Conservation (phyloP, 2,888 invertebrate species). For the Apotomis turbidana region DNA sequence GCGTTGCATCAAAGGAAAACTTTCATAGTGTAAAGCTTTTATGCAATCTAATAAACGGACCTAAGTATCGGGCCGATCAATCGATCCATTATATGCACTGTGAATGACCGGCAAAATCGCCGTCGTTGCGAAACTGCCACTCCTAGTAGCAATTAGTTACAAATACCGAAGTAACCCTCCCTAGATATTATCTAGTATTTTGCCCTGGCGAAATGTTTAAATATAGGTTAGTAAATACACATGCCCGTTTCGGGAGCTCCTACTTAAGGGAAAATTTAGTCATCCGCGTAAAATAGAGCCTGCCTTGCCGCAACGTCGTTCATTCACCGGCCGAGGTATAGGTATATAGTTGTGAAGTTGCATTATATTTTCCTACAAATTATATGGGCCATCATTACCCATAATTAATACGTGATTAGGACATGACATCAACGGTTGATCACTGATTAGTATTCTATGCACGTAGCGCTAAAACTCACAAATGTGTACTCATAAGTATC, state of each 20-base stretch:
- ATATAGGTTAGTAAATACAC: too few species aligned
- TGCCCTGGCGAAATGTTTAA: neutral
- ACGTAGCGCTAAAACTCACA: constrained; percentile 16
- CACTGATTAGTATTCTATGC: neutral
- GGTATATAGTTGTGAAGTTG: too few species aligned
- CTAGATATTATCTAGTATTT: neutral
- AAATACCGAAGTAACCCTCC: neutral
- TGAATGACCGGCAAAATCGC: constrained; percentile 23
- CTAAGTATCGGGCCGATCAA: constrained; percentile 23
- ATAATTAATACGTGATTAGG: too few species aligned
- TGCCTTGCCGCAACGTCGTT: too few species aligned
- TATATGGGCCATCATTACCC: too few species aligned
- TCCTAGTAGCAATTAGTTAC: neutral
- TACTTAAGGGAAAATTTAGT: too few species aligned
- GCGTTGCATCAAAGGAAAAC: constrained; percentile 13
- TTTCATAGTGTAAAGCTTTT: constrained; percentile 24
- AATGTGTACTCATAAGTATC: neutral
- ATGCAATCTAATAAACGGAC: constrained; percentile 27
- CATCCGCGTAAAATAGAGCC: too few species aligned
- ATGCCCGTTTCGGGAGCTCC: too few species aligned
- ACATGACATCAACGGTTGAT: neutral
- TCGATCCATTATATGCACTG: constrained; percentile 41
- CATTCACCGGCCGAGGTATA: too few species aligned
- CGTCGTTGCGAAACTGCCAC: constrained; percentile 22
- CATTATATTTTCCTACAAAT: too few species aligned